phyloP scores from a whole-genome alignment of 2,113 vertebrate species.

The Sceloporus tristichus region DNA sequence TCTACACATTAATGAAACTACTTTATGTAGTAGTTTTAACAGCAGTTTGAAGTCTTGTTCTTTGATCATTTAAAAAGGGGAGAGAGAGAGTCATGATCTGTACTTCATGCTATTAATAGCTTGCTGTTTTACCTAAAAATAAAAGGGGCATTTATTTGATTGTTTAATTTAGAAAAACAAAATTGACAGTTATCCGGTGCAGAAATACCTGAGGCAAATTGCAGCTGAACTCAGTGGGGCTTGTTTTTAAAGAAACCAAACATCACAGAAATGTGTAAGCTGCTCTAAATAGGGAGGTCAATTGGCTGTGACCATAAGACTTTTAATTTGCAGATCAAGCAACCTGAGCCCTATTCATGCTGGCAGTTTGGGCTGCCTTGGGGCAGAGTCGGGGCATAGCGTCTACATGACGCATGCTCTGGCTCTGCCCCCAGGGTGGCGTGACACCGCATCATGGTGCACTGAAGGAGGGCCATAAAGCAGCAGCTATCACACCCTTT shows the following conservation, averaged over 20 bases:
- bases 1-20: neutral
- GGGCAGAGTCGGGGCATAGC: too few species aligned
- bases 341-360: too few species aligned
- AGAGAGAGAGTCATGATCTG: neutral
- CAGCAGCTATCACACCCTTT: too few species aligned
- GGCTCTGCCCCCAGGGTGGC: too few species aligned
- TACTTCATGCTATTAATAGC: neutral
- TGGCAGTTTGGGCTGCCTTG: too few species aligned
- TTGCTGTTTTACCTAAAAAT: neutral
- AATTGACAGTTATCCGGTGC: neutral
- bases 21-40: neutral
- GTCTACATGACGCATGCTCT: too few species aligned
- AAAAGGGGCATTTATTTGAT: neutral
- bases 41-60: neutral
- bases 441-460: too few species aligned
- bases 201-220: too few species aligned
- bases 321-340: neutral
- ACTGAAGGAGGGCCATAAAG: too few species aligned
- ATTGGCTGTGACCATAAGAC: neutral
- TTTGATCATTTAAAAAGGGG: neutral
- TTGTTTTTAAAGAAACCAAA: neutral
- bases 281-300: neutral
- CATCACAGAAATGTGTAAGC: neutral
- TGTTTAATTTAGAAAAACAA: neutral
- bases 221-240: too few species aligned